These are phyloP conservation scores for Dinoponera quadriceps DNA, from an alignment of 1,140 invertebrate species.

Conservation along the genomic window DNA sequence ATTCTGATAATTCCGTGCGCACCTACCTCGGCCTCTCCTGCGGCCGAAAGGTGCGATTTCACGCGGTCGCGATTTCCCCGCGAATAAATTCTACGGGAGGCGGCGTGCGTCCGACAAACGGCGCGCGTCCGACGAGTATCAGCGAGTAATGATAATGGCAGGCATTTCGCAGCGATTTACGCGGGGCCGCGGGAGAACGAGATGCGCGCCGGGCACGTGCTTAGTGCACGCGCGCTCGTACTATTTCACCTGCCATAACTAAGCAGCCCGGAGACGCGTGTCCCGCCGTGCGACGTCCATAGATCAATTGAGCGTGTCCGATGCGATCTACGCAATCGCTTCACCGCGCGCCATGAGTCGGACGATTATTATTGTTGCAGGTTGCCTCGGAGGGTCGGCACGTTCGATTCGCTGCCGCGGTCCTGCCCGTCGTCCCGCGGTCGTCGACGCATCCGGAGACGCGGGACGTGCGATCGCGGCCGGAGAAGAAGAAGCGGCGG, in stretches of 20 bases:
- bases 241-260: conserved; percentile 27
- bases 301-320: conserved; percentile 49
- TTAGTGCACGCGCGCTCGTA: background rate
- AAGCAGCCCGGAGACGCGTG: conserved; percentile 11
- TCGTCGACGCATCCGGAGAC: conserved; percentile 17
- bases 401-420: conserved; percentile 24
- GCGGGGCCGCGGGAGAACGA: background rate
- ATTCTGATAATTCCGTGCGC: too few relatives aligned
- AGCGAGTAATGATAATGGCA: conserved; percentile 1
- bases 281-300: conserved; percentile 31
- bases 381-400: conserved; percentile 55
- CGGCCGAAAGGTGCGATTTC: background rate
- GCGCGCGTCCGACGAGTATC: background rate
- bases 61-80: too few relatives aligned
- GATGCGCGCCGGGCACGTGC: conserved; percentile 20
- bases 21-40: too few relatives aligned
- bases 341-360: conserved; percentile 32
- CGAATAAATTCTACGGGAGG: background rate
- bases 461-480: conserved; percentile 25
- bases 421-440: conserved; percentile 2
- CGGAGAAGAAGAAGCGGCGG: conserved; percentile 1
- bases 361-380: conserved; percentile 46
- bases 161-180: conserved; percentile 9
- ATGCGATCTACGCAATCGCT: conserved; percentile 32
- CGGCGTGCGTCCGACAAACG: background rate